A percentile compares a stretch with the other conserved stretches of the same genome.
Evolutionary conservation across 2,797 vertebrate species (phyloP).

Genomic region (Rousettus madagascariensis): DNA sequence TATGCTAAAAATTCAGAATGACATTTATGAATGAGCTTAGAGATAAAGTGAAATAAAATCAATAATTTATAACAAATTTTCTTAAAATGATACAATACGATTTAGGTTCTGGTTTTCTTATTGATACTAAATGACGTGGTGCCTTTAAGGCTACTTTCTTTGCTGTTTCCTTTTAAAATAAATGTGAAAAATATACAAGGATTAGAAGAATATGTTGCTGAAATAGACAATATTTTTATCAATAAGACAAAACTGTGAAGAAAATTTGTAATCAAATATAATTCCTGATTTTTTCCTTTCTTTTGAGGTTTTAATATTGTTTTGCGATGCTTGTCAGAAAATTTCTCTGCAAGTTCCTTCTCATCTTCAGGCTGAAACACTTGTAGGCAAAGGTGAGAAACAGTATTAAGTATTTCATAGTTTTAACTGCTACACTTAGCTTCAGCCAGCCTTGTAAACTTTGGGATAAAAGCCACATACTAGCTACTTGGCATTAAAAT

Average conservation of each 20-base stretch:
- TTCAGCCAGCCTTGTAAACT: slow-evolving; percentile 39
- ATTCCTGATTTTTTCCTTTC: slow-evolving; percentile 40
- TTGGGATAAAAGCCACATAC: slow-evolving; percentile 49
- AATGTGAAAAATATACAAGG: neutral
- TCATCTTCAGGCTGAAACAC: slow-evolving; percentile 78
- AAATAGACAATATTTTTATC: slow-evolving; percentile 23
- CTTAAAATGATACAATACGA: neutral
- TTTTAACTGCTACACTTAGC: slow-evolving; percentile 12
- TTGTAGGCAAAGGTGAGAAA: slow-evolving; percentile 89
- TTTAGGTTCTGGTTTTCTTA: neutral
- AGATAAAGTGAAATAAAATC: neutral
- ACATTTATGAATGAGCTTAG: neutral
- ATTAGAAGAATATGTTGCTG: slow-evolving; percentile 1
- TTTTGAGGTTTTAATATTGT: slow-evolving; percentile 84
- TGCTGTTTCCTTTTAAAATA: slow-evolving; percentile 11
- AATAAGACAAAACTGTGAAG: neutral
- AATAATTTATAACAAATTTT: neutral
- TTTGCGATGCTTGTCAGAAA: slow-evolving; percentile 85
- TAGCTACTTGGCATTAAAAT: slow-evolving; percentile 58
- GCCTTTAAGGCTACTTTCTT: neutral
- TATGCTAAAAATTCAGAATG: neutral
- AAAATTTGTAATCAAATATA: slow-evolving; percentile 17
- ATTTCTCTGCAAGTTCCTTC: slow-evolving; percentile 83
- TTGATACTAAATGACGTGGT: neutral
- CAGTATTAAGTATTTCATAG: neutral